phyloP scores from a whole-genome alignment of 2,113 vertebrate genomes.

The Bubo bubo region DNA sequence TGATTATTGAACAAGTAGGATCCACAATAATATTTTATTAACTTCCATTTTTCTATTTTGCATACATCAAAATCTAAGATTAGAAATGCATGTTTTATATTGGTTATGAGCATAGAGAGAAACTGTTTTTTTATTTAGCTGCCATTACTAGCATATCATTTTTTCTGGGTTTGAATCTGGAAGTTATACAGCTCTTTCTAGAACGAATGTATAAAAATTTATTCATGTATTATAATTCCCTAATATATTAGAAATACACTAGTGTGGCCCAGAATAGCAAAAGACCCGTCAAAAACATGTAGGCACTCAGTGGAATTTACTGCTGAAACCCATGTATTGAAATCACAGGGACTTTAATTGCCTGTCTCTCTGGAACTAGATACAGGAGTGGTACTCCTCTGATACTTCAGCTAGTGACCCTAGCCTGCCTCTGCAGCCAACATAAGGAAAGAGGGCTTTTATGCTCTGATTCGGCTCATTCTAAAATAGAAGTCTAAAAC shows the following conservation, averaged over 20 bases:
- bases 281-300: neutral
- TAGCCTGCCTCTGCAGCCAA: neutral
- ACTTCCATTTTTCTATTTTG: neutral
- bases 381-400: neutral
- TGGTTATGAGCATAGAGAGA: neutral
- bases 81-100: neutral
- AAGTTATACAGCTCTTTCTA: neutral
- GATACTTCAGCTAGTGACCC: neutral
- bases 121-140: neutral
- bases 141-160: neutral
- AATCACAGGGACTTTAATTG: neutral
- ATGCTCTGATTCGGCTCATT: rapidly evolving
- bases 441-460: neutral
- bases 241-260: neutral
- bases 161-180: neutral
- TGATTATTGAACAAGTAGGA: neutral
- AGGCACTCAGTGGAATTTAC: neutral
- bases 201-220: neutral
- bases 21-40: neutral
- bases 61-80: neutral
- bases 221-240: neutral
- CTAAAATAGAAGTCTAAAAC: neutral
- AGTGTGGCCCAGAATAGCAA: neutral
- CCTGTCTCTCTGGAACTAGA: neutral
- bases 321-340: neutral